Evolutionary conservation across 2,113 vertebrate genomes (phyloP).

Genomic region (Sceloporus undulatus): DNA sequence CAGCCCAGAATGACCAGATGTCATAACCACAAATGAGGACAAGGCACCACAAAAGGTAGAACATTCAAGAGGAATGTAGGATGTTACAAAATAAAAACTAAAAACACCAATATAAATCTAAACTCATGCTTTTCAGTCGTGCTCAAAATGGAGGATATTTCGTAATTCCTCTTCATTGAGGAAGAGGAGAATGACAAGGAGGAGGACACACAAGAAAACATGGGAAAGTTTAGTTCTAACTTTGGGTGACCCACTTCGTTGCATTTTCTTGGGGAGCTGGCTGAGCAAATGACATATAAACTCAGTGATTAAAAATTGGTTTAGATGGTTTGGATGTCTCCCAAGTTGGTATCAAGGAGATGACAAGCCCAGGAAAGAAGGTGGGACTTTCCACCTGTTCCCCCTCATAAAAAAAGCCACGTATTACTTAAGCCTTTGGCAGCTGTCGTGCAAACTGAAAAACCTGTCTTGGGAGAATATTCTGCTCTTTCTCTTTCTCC

Average conservation of each 20-base stretch:
- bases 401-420: neutral
- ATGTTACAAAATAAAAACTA: too few species aligned
- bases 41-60: too few species aligned
- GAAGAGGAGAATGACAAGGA: neutral
- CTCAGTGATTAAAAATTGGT: conserved; percentile 3
- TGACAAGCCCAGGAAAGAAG: conserved; percentile 5
- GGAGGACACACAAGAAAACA: neutral
- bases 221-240: neutral
- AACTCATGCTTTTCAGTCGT: too few species aligned
- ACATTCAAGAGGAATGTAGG: too few species aligned
- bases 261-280: neutral
- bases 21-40: too few species aligned
- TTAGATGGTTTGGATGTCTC: conserved; percentile 33
- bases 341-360: conserved; percentile 30
- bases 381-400: neutral
- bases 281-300: neutral
- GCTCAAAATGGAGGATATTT: too few species aligned
- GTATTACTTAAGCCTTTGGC: conserved; percentile 14
- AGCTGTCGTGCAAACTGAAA: neutral
- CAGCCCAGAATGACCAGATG: too few species aligned
- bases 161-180: too few species aligned
- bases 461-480: neutral
- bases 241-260: neutral
- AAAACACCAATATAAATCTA: too few species aligned
- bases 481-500: neutral